phyloP scores from a whole-genome alignment of 2,888 invertebrate genomes.

The Asteroscopus sphinx region DNA sequence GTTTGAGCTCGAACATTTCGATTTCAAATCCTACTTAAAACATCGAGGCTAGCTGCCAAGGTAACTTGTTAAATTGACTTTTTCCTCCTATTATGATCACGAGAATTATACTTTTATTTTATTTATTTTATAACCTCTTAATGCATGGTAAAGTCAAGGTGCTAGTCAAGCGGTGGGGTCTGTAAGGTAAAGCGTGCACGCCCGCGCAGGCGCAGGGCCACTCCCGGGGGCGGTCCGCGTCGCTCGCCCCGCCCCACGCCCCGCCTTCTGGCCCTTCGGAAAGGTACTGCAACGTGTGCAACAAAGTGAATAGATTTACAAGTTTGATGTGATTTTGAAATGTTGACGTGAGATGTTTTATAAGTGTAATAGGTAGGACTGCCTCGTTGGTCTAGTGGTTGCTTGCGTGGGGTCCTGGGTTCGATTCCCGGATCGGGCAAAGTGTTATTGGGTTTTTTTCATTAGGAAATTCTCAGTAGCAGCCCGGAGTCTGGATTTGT shows the following conservation, averaged over 20 bases:
- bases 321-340: slow-evolving; percentile 22
- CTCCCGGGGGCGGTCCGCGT: slow-evolving; percentile 70
- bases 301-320: slow-evolving; percentile 22
- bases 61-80: not conserved
- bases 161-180: slow-evolving; percentile 44
- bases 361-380: too few relatives aligned
- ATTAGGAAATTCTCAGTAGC: too few relatives aligned
- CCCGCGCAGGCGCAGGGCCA: slow-evolving; percentile 74
- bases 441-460: too few relatives aligned
- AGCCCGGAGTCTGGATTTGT: too few relatives aligned
- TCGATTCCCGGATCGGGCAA: too few relatives aligned
- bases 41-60: not conserved
- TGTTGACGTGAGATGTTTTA: slow-evolving; percentile 1
- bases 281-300: slow-evolving; percentile 37
- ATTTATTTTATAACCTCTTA: slow-evolving; percentile 19
- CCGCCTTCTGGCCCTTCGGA: slow-evolving; percentile 66
- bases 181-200: slow-evolving; percentile 61
- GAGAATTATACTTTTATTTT: slow-evolving; percentile 17
- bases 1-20: not conserved
- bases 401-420: too few relatives aligned
- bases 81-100: slow-evolving; percentile 23
- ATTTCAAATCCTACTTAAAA: not conserved
- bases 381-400: too few relatives aligned
- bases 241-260: slow-evolving; percentile 65
- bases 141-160: slow-evolving; percentile 15